Base-by-base conservation (phyloP, 2,113 vertebrate species). In the Mesocricetus auratus region DNA sequence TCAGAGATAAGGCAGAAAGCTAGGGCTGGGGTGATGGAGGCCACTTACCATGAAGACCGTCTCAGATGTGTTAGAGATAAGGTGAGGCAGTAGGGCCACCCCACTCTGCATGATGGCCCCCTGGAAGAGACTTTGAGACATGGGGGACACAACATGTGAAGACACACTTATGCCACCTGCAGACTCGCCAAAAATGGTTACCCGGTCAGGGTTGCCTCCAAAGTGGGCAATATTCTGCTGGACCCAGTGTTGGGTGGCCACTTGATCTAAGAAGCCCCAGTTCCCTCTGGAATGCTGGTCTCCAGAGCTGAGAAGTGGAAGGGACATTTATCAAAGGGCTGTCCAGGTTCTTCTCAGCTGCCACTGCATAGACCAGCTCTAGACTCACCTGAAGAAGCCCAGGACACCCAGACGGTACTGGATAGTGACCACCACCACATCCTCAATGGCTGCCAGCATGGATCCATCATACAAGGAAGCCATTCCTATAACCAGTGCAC, bases 131-230 rank as follows among this genome's bases (percentile, higher is more conserved):
- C 98, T 99, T 96, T 97, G 95, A 9, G 99, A 97, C 94, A 98
- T 91, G 45, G 98, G 98, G 86, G 99, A 99, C 47, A 99, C 0
- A 13, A 93, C 60, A 22, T 94, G 98, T 2, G 97, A 97, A 71
- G 99, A 99, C 47, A 98, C 98, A 47, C 98, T 98, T 64, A 95
- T 97, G 71, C 96, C 98, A 82, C 98, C 99, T 2, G 98, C 98
- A n/a, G 99, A 99, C 64, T 98, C 96, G n/a, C 99, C 99, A 92
- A 98, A 99, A 15, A 99, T 96, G 33, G 99, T 99, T 94, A 99
- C 99, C 0, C 39, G 93, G 64, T 98, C 93, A 17, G 99, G 98
- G 95, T 99, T 97, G 2, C 99, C 99, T 83, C 99, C 99, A 47
- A 99, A 99, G 58, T 89, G 90, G 90, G 98, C 96, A 0, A 99